Evolutionary conservation across 2,888 invertebrate genomes (phyloP), one percentile per base, ranked within the genome.

Genomic region (Drosophila mayaguana): DNA sequence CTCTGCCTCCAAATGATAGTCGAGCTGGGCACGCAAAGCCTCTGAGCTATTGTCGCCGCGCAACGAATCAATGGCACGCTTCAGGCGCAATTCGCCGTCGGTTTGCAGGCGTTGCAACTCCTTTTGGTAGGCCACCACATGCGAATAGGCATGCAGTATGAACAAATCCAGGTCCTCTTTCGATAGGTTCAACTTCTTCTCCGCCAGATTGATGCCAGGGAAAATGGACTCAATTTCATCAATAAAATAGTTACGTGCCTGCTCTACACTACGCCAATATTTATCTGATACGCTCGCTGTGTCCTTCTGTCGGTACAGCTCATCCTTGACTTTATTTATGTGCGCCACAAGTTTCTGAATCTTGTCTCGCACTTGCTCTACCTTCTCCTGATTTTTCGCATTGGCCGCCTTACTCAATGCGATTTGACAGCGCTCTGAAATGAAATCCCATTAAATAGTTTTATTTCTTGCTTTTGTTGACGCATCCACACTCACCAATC

Each of bases 251-350:
- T 94, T 94, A 5, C 95, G 93, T 0, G 95, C 95, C 40, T 93
- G 91, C 77, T 94, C 94, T 3, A 93, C 97, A 93, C 97, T 95
- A 60, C 95, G 95, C 96, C 97, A 97, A 90, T 97, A 98, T 86
- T 95, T 96, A 75, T 97, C 96, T 20, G 96, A 95, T 1, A 97
- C 93, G 51, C 94, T 94, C 0, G 95, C 93, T 51, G 93, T 93
- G 32, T 94, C 94, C 50, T 94, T 90, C 69, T 95, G 95, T 0
- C 92, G 91, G 25, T 94, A 94, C 63, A 95, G 95, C 9, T 93
- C 94, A 7, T 94, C 93, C 83, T 95, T 95, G 0, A 95, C 95
- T 0, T 90, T 91, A 32, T 93, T 92, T 2, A 97, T 94, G 78
- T 96, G 96, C 0, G 94, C 93, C 11, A 94, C 90, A 18, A 95